These are phyloP conservation scores for Acrocera orbiculus DNA, from an alignment of 2,888 invertebrate species.

Conservation along the genomic window DNA sequence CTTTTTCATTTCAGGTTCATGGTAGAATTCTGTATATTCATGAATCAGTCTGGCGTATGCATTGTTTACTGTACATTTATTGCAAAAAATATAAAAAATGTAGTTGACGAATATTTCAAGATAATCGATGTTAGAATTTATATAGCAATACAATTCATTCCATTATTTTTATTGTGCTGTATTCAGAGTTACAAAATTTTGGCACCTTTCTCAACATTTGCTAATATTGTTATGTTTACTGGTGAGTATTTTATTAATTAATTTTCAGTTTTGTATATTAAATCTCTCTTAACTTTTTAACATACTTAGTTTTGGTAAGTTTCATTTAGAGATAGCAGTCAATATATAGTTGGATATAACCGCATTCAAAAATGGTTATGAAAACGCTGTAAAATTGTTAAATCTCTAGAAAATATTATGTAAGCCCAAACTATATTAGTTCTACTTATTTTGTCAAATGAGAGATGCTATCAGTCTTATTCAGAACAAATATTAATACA, in stretches of 20 bases:
- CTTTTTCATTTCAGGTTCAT: constrained; percentile 34
- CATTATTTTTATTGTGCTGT: constrained; percentile 51
- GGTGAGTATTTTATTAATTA: constrained; percentile 23
- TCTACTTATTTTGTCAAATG: no score
- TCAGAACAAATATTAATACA: no score
- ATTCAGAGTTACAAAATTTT: constrained; percentile 59
- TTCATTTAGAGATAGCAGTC: no score
- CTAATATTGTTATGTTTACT: constrained; percentile 59
- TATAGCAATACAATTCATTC: constrained; percentile 48
- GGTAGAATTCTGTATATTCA: constrained; percentile 49
- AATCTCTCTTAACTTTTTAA: no score
- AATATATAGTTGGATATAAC: no score
- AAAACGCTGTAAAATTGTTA: no score
- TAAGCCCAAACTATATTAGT: no score
- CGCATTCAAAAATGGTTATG: no score
- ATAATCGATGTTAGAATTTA: constrained; percentile 36
- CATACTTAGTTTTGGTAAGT: no score
- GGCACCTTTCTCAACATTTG: constrained; percentile 67
- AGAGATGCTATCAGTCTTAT: no score
- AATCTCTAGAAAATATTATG: no score
- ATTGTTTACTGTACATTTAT: constrained; percentile 73
- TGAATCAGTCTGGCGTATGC: constrained; percentile 78
- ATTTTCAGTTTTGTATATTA: no score
- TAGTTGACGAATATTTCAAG: constrained; percentile 16
- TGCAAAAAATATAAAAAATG: constrained; percentile 46